A percentile compares a stretch with the other conserved stretches of the same genome.
Conservation (phyloP, 1,140 invertebrate genomes). For the Cecropterus lyciades region DNA sequence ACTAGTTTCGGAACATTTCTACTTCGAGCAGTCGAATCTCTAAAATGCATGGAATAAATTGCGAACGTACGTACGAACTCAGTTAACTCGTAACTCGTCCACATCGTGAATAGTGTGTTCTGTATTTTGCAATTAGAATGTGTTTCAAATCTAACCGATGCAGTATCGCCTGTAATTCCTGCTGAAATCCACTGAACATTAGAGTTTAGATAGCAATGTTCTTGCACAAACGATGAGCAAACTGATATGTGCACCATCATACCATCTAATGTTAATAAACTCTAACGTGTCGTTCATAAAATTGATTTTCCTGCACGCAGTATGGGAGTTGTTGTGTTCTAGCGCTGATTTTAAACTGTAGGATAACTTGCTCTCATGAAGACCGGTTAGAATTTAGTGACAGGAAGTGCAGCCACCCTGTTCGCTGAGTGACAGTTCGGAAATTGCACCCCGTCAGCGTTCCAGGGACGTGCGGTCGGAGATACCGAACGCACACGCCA, state of each 20-base stretch:
- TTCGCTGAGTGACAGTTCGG: slow-evolving; percentile 49
- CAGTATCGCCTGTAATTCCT: background rate
- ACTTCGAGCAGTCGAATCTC: background rate
- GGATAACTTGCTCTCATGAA: slow-evolving; percentile 4
- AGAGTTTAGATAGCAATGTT: slow-evolving; percentile 1
- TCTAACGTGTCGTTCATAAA: background rate
- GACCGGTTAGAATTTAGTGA: slow-evolving; percentile 24
- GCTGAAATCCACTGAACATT: background rate
- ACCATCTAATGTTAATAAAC: background rate
- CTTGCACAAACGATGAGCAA: background rate
- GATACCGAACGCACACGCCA: slow-evolving; percentile 24
- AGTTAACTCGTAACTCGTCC: slow-evolving; percentile 8
- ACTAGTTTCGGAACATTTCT: too few species aligned
- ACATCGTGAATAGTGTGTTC: background rate
- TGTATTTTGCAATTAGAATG: slow-evolving; percentile 4
- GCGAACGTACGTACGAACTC: background rate
- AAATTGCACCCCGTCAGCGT: slow-evolving; percentile 50
- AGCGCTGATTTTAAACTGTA: slow-evolving; percentile 4
- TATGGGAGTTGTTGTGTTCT: background rate
- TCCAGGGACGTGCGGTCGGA: slow-evolving; percentile 24
- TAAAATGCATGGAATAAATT: slow-evolving; percentile 22
- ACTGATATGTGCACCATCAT: background rate
- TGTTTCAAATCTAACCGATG: background rate
- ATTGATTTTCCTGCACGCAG: background rate
- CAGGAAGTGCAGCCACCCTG: slow-evolving; percentile 37